Conservation (phyloP, 2,797 vertebrate species). For the Psittacula echo region DNA sequence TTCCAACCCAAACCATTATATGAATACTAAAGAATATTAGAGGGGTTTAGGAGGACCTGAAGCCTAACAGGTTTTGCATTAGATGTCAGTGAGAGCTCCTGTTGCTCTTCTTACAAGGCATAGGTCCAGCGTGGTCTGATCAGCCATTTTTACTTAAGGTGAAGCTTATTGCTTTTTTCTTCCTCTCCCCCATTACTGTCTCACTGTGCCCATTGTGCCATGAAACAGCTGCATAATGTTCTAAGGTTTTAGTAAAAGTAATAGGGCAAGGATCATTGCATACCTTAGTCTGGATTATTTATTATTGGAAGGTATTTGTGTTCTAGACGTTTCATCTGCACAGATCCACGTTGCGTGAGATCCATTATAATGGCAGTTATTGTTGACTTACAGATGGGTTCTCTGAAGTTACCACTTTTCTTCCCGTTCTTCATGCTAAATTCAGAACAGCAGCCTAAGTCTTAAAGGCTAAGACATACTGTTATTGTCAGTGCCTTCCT, state of each 20-base stretch:
- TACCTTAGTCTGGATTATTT: not conserved
- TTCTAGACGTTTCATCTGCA: not conserved
- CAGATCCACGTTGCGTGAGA: not conserved
- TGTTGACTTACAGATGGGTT: not conserved
- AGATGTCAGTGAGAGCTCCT: not conserved
- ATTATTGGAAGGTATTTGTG: not conserved
- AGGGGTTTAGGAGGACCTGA: not conserved
- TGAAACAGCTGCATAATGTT: not conserved
- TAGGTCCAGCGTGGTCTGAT: not conserved
- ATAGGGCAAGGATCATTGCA: not conserved
- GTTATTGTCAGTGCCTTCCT: not conserved
- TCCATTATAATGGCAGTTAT: not conserved
- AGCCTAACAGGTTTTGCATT: not conserved
- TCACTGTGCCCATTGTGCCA: not conserved
- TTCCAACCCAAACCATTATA: too few relatives aligned
- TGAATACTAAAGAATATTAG: not conserved
- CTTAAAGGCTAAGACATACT: not conserved
- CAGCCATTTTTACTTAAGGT: not conserved
- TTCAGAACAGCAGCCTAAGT: not conserved
- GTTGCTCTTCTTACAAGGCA: not conserved
- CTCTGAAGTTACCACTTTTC: not conserved
- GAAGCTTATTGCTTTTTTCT: not conserved
- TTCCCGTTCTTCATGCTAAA: not conserved
- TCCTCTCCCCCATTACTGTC: not conserved
- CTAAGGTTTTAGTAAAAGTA: not conserved